A percentile compares a stretch with the other conserved stretches of the same genome.
These are phyloP conservation scores for Atta cephalotes DNA, from an alignment of 1,140 invertebrate species.

Conservation along the genomic window DNA sequence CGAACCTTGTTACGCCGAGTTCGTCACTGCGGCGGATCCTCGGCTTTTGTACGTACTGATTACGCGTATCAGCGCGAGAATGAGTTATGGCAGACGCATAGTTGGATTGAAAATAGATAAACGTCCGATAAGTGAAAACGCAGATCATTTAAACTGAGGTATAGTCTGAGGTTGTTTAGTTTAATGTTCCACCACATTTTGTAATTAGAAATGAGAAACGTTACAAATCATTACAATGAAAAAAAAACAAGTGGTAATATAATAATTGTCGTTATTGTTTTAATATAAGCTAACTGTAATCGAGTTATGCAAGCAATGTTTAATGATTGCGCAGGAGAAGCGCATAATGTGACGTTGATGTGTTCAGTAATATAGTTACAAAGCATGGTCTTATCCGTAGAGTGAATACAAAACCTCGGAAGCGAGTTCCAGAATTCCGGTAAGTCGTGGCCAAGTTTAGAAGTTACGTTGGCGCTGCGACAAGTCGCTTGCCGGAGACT, in stretches of 20 bases:
- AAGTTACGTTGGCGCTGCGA: slow-evolving; percentile 62
- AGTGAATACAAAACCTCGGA: slow-evolving; percentile 61
- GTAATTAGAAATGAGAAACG: not conserved
- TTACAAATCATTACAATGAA: not conserved
- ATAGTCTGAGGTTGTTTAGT: not conserved
- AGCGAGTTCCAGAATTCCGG: slow-evolving; percentile 62
- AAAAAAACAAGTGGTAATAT: not conserved
- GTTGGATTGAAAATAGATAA: slow-evolving; percentile 59
- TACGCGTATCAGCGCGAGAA: slow-evolving; percentile 58
- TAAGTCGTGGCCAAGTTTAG: slow-evolving; percentile 63
- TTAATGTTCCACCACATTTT: not conserved
- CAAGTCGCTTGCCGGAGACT: slow-evolving; percentile 62
- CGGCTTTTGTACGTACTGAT: slow-evolving; percentile 70
- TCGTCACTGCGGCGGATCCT: slow-evolving; percentile 68
- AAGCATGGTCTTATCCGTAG: slow-evolving; percentile 42
- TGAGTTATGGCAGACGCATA: slow-evolving; percentile 48
- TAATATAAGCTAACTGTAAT: not conserved
- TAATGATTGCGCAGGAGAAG: slow-evolving; percentile 15
- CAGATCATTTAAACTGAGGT: not conserved
- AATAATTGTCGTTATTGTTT: not conserved
- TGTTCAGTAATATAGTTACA: slow-evolving; percentile 45
- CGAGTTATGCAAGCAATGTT: slow-evolving; percentile 31
- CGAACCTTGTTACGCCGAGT: slow-evolving; percentile 76
- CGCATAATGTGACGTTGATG: slow-evolving; percentile 41
- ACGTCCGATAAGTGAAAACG: slow-evolving; percentile 43